Base-by-base conservation (phyloP, 1,140 invertebrate species). In the Rhopalosiphum maidis region DNA sequence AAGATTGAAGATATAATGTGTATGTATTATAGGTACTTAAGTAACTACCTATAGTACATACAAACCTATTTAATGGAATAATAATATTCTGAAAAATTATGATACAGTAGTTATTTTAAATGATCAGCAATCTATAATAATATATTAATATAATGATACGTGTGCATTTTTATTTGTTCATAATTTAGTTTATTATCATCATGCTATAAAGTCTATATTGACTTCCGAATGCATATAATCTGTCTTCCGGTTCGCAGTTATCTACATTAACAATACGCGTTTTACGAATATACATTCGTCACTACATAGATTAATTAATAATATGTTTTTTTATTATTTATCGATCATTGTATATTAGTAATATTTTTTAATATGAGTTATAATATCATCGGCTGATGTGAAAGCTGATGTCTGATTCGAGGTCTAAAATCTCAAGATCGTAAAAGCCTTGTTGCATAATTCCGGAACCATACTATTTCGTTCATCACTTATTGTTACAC, bases 171-270 rank as follows among this genome's bases (percentile, higher is more conserved):
- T n/a, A 35, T 77, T 77, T 77, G 15, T n/a, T n/a, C 60, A 18
- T 85, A 30, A 25, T 85, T 43, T 25, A 85, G 37, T 85, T 41
- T 25, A 85, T 37, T 83, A 83, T 37, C 22, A 15, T 43, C 9
- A 25, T 41, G 25, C 22, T 85, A 85, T 43, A 41, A 43, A 37
- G 7, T 23, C 23, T 23, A 85, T 23, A 85, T 43, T 85, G 83
- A 85, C 83, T 41, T 85, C 23, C 83, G 83, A 41, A 35, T 83
- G 82, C 83, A 85, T 43, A 77, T n/a, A 85, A 85, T 85, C 41
- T 41, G 22, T 85, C 37, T 41, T 85, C 83, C 83, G 83, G 83
- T 41, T 7, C 15, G 83, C 83, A 85, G 23, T 85, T 43, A 85
- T 43, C 41, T 8, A 25, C 23, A 8, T 41, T 41, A 85, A 23